Conservation (phyloP, 2,113 vertebrate species). For the Butorides virescens region DNA sequence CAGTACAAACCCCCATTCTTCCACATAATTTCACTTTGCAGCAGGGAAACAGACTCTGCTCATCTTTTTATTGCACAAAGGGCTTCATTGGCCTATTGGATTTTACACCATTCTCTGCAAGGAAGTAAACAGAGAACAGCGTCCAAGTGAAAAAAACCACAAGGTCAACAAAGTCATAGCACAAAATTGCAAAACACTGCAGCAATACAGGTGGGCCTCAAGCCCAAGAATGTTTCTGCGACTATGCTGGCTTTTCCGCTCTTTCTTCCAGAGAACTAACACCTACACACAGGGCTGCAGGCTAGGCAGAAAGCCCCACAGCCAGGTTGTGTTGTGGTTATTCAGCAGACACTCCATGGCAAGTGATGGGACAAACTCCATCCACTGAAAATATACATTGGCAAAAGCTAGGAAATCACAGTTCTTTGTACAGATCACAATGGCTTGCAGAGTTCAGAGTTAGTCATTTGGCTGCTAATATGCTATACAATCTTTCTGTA, state of each 20-base stretch:
- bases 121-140: background rate
- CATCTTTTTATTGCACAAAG: background rate
- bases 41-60: background rate
- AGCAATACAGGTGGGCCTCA: background rate
- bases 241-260: background rate
- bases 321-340: background rate
- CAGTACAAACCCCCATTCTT: background rate
- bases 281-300: background rate
- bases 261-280: background rate
- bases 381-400: background rate
- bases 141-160: background rate
- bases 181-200: background rate
- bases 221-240: background rate
- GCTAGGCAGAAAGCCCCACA: background rate
- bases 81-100: background rate
- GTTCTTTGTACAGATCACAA: background rate
- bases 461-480: background rate
- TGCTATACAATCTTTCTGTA: background rate
- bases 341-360: background rate
- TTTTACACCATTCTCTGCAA: background rate
- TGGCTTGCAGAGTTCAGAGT: background rate
- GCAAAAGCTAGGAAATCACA: background rate
- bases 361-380: background rate
- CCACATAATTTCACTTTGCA: background rate
- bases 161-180: background rate